These are phyloP conservation scores for Dione vanillae DNA, from an alignment of 2,888 invertebrate genomes.

Conservation along the genomic window DNA sequence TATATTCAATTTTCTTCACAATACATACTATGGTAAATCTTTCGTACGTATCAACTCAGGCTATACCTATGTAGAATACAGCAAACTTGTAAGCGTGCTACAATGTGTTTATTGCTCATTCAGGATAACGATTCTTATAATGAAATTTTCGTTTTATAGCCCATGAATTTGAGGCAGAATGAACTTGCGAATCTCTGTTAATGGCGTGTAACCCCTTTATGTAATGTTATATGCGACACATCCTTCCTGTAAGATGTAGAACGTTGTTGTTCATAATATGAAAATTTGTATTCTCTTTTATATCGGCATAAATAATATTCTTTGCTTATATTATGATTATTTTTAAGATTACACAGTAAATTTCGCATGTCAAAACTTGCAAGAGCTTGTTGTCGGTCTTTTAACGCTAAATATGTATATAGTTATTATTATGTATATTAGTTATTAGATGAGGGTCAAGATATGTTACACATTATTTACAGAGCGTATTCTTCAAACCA, in stretches of 20 bases:
- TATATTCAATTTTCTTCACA: too few species aligned
- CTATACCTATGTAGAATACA: conserved; percentile 11
- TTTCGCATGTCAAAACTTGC: too few species aligned
- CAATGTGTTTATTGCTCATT: conserved; percentile 41
- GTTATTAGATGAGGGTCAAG: too few species aligned
- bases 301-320: not conserved
- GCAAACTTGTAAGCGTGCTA: conserved; percentile 34
- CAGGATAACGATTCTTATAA: conserved; percentile 38
- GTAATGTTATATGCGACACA: conserved; percentile 28
- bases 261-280: conserved; percentile 2
- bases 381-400: too few species aligned
- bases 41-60: conserved; percentile 5
- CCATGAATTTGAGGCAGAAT: conserved; percentile 36
- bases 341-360: not conserved
- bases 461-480: too few species aligned
- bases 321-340: not conserved
- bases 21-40: not conserved
- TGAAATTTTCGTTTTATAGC: conserved; percentile 39
- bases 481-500: too few species aligned
- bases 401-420: too few species aligned
- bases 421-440: too few species aligned
- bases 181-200: conserved; percentile 33
- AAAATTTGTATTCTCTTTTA: conserved; percentile 11
- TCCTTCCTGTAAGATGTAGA: conserved; percentile 14
- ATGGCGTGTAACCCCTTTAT: conserved; percentile 48